Evolutionary conservation across 1,140 invertebrate genomes (phyloP).

Genomic region (Matsumurasca onukii): DNA sequence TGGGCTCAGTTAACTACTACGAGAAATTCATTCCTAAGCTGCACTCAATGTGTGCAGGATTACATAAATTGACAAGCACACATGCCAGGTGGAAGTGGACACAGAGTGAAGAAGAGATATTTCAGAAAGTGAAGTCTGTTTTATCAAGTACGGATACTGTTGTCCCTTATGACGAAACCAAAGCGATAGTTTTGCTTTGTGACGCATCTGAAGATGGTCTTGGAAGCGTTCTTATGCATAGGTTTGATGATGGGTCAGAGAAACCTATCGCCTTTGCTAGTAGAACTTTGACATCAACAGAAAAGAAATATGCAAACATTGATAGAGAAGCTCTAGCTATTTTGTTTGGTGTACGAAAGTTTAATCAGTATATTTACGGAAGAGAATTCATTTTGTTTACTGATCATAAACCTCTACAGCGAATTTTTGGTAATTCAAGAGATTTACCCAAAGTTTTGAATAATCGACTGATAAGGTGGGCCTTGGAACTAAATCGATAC

Average conservation of each 20-base stretch:
- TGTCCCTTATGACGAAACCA: neutral
- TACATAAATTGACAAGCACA: conserved; percentile 13
- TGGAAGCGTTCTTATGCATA: conserved; percentile 4
- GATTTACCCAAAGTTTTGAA: conserved; percentile 1
- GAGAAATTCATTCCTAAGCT: conserved; percentile 8
- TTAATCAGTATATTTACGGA: neutral
- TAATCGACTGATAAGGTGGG: conserved; percentile 1
- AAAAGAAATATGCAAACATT: conserved; percentile 1
- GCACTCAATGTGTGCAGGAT: neutral
- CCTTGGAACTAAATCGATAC: neutral
- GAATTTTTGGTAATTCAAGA: neutral
- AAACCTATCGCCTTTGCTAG: conserved; percentile 1
- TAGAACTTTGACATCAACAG: neutral
- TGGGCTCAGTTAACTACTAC: neutral
- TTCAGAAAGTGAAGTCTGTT: neutral
- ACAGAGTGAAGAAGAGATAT: neutral
- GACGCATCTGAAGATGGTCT: conserved; percentile 2
- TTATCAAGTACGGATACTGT: neutral
- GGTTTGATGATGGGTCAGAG: neutral
- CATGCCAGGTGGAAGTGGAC: neutral
- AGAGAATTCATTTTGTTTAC: conserved; percentile 11
- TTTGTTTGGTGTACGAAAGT: conserved; percentile 1
- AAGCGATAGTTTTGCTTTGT: neutral
- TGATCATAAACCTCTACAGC: conserved; percentile 16
- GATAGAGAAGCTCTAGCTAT: conserved; percentile 4